phyloP scores from a whole-genome alignment of 1,140 invertebrate species.

The Plodia interpunctella region DNA sequence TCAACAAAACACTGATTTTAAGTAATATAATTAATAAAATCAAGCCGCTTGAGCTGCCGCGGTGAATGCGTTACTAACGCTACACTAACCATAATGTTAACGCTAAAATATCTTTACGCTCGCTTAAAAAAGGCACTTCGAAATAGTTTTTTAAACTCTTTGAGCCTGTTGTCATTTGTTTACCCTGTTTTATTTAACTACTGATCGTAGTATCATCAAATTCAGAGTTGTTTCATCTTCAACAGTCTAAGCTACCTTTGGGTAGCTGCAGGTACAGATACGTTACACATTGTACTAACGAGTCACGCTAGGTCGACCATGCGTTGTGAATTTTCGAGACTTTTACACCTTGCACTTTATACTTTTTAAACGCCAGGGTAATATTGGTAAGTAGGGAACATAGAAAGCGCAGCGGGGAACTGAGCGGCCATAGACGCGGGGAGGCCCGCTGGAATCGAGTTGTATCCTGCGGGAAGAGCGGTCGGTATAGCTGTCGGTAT shows the following conservation, averaged over 20 bases:
- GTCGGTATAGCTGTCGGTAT: conserved; percentile 44
- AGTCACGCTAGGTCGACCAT: not conserved
- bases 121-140: conserved; percentile 40
- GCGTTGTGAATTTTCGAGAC: conserved; percentile 1
- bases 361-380: conserved; percentile 54
- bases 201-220: not conserved
- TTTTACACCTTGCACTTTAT: conserved; percentile 8
- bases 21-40: conserved; percentile 25
- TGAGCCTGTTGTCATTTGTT: conserved; percentile 65
- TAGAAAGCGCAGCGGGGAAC: conserved; percentile 36
- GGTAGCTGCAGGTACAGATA: not conserved
- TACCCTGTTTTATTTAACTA: conserved; percentile 52
- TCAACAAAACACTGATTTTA: conserved; percentile 56
- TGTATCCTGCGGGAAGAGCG: conserved; percentile 45
- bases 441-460: conserved; percentile 39
- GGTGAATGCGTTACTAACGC: conserved; percentile 11
- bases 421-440: conserved; percentile 32
- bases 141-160: conserved; percentile 23
- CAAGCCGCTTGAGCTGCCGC: conserved; percentile 17
- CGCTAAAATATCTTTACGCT: conserved; percentile 10
- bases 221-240: not conserved
- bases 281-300: not conserved
- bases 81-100: not conserved
- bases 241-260: not conserved
- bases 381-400: conserved; percentile 64